phyloP scores from a whole-genome alignment of 2,888 invertebrate species.

The Pomacea canaliculata region DNA sequence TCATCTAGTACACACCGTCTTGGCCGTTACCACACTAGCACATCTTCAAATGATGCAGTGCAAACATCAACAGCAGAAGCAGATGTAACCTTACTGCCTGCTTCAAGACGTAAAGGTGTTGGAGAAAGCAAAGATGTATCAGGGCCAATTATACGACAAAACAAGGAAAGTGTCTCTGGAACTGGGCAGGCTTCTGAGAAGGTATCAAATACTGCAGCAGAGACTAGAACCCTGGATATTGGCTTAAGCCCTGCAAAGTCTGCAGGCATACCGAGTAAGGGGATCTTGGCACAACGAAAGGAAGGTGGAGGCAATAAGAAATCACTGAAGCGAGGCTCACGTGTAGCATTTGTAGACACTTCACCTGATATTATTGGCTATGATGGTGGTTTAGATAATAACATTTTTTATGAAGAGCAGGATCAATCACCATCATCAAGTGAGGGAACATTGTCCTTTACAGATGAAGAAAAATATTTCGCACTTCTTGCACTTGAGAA shows the following conservation, averaged over 20 bases:
- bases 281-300: neutral
- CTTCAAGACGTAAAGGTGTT: neutral
- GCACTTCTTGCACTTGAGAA: constrained; percentile 58
- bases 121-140: neutral
- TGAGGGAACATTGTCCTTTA: constrained; percentile 43
- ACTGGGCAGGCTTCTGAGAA: neutral
- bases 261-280: neutral
- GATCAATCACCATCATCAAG: constrained; percentile 32
- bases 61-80: neutral
- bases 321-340: constrained; percentile 18
- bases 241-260: neutral
- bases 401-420: constrained; percentile 44
- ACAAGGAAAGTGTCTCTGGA: neutral
- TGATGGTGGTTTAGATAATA: constrained; percentile 59
- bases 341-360: constrained; percentile 44
- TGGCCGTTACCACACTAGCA: neutral
- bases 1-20: constrained; percentile 13
- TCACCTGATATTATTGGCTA: constrained; percentile 53
- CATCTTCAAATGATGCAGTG: neutral
- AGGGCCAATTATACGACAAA: neutral
- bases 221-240: neutral
- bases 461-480: constrained; percentile 60
- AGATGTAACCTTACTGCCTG: neutral
- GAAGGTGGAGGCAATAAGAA: constrained; percentile 14
- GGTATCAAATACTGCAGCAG: neutral